Evolutionary conservation across 2,113 vertebrate genomes (phyloP).

Genomic region (Platanista minor): DNA sequence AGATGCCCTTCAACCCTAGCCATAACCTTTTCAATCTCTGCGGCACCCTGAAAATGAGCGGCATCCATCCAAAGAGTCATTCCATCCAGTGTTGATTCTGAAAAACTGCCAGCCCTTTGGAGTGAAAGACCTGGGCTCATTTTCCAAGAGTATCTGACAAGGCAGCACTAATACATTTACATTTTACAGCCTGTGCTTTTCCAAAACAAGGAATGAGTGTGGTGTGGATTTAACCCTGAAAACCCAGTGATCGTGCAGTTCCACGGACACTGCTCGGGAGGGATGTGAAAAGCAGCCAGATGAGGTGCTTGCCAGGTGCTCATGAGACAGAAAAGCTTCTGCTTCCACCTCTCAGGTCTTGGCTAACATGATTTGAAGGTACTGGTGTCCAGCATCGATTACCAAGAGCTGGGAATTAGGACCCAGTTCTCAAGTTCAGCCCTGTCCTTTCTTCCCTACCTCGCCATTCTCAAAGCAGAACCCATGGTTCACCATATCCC

Average conservation of each 20-base stretch:
- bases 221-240: slow-evolving; percentile 8
- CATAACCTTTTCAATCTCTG: background rate
- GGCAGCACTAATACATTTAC: background rate
- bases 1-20: background rate
- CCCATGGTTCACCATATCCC: background rate
- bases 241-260: background rate
- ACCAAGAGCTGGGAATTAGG: background rate
- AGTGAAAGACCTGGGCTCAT: background rate
- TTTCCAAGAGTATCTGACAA: slow-evolving; percentile 23
- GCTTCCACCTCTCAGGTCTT: background rate
- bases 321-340: background rate
- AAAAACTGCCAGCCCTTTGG: slow-evolving; percentile 8
- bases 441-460: background rate
- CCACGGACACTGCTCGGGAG: background rate
- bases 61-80: background rate
- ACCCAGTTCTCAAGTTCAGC: background rate
- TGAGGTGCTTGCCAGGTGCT: background rate
- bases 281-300: background rate
- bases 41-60: background rate
- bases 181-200: background rate
- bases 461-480: background rate
- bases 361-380: background rate
- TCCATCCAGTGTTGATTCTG: slow-evolving; percentile 13
- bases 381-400: background rate
- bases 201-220: background rate